Evolutionary conservation across 2,113 vertebrate genomes (phyloP).

Genomic region (Rafetus swinhoei): DNA sequence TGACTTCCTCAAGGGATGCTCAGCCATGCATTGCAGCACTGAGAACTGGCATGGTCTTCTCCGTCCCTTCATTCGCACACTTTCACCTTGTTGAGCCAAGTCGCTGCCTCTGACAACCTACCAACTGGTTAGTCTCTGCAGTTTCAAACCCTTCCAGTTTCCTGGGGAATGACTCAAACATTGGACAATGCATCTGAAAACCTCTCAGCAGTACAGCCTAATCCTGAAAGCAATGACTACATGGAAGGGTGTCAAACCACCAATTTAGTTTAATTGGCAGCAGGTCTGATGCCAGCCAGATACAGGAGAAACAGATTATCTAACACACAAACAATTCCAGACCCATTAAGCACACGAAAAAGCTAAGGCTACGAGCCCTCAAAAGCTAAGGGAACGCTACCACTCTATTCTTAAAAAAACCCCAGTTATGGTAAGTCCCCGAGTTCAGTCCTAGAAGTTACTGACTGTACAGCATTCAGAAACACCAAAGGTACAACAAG

Average conservation of each 20-base stretch:
- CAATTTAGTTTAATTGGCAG: background rate
- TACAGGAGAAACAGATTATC: background rate
- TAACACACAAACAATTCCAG: background rate
- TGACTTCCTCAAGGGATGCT: background rate
- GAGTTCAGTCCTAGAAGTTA: background rate
- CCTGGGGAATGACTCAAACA: background rate
- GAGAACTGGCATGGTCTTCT: background rate
- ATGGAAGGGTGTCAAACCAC: background rate
- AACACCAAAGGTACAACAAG: background rate
- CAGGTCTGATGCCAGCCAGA: background rate
- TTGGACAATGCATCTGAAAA: rapidly evolving
- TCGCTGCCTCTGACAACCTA: rapidly evolving
- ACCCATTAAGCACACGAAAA: rapidly evolving
- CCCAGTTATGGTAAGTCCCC: background rate
- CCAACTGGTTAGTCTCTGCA: rapidly evolving
- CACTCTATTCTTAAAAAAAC: background rate
- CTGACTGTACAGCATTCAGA: background rate
- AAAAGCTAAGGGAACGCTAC: background rate
- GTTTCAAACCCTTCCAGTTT: rapidly evolving
- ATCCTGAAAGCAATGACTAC: background rate
- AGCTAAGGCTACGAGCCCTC: rapidly evolving
- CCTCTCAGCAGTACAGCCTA: background rate
- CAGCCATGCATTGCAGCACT: background rate
- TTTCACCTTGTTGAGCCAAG: background rate
- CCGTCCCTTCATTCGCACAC: rapidly evolving